Percentiles rank a stretch among this genome's conserved stretches.
Evolutionary conservation across 2,113 vertebrate species (phyloP).

Genomic region (cattle (Bos taurus)): DNA sequence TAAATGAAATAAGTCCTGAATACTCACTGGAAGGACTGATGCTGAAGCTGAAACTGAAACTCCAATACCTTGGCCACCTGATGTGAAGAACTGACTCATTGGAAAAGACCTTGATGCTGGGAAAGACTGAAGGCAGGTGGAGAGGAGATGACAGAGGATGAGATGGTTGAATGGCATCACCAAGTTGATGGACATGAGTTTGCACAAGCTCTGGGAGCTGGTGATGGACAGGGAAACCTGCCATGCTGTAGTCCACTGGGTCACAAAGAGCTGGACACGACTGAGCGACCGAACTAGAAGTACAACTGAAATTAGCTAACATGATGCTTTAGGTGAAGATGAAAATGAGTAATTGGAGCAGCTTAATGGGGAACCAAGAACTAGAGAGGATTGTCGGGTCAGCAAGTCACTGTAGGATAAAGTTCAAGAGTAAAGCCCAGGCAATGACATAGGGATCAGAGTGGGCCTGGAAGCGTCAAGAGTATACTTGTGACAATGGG

Average conservation of each 20-base stretch:
- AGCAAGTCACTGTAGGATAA: not conserved
- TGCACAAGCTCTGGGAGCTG: not conserved
- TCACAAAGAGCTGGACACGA: not conserved
- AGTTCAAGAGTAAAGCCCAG: not conserved
- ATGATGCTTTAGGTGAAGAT: not conserved
- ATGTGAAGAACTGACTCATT: not conserved
- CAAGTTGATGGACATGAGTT: not conserved
- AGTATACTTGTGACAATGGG: not conserved
- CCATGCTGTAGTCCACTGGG: not conserved
- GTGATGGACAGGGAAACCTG: not conserved
- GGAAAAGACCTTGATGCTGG: not conserved
- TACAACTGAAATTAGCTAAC: not conserved
- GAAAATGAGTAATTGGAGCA: not conserved
- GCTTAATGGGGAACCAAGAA: not conserved
- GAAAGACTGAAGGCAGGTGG: not conserved
- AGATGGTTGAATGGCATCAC: not conserved
- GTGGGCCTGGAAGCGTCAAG: not conserved
- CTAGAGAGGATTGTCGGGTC: not conserved
- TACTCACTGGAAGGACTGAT: not conserved
- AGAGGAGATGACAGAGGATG: not conserved
- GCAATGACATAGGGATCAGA: not conserved
- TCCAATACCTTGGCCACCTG: not conserved
- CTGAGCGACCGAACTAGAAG: not conserved
- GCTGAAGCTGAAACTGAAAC: not conserved
- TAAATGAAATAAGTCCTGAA: not conserved